Base-by-base conservation (phyloP, 1,140 invertebrate genomes). In the Heterodera carotae region DNA sequence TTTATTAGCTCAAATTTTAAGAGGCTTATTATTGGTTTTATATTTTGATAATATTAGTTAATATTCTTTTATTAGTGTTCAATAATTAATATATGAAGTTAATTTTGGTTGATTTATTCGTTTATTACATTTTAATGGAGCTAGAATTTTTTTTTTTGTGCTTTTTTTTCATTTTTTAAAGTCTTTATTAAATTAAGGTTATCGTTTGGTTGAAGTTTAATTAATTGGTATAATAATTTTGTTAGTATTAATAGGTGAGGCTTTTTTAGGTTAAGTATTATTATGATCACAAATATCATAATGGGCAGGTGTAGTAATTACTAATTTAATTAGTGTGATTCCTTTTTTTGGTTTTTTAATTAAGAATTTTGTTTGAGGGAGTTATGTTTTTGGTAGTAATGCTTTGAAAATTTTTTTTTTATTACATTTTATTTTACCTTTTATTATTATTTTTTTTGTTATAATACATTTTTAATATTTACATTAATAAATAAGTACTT, bases 131-230 rank as follows among this genome's bases (percentile, higher is more conserved):
- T 80, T 82, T 80, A 83, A 83, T 82, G 76, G 81, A n/a, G 83
- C 81, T 59, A 85, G 81, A n/a, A 68, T 68, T 69, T 83, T 77
- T 84, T 83, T 80, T 83, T 83, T 83, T 81, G 82, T 81, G 72
- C 18, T 83, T 4, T 83, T 77, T 80, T 76, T 83, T 25, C 83
- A 83, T 78, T 83, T 84, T 29, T 84, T 83, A 59, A 84, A 84
- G 43, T 80, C 75, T 5, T 73, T 83, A 48, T 84, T 85, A 43
- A 81, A 81, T 76, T 31, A 22, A 29, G 83, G 77, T 80, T 83
- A 76, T 78, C 78, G 74, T 72, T 53, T 83, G 56, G 25, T 43
- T 60, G 62, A 69, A 59, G 75, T 77, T 74, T 83, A 83, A 79
- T 60, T 75, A 60, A 77, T 60, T 74, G 81, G 81, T 3, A 33